phyloP scores from a whole-genome alignment of 2,113 vertebrate species.

The Psettodes erumei region DNA sequence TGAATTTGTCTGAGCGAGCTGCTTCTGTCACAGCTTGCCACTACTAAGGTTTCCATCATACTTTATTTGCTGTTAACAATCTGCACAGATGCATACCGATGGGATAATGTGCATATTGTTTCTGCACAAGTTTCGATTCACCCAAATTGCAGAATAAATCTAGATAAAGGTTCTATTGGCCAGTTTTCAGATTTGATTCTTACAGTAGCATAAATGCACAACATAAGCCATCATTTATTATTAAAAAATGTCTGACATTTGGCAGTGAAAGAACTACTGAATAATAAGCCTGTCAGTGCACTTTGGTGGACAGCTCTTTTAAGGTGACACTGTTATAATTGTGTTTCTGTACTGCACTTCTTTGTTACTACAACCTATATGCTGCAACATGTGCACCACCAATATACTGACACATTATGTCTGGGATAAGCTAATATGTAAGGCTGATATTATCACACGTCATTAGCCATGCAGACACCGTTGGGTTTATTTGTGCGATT shows the following conservation, averaged over 20 bases:
- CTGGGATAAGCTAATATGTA: neutral
- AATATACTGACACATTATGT: neutral
- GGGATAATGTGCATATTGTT: too few species aligned
- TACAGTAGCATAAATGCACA: neutral
- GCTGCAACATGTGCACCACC: neutral
- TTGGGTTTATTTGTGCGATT: too few species aligned
- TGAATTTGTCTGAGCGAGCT: neutral
- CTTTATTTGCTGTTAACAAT: neutral
- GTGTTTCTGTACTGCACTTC: neutral
- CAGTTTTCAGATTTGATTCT: neutral
- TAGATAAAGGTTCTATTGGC: too few species aligned
- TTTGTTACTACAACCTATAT: neutral
- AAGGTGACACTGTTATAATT: neutral
- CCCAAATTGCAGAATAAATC: too few species aligned
- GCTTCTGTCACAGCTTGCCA: neutral
- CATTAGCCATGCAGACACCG: neutral
- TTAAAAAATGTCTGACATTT: neutral
- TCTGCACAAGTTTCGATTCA: too few species aligned
- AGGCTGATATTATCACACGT: neutral
- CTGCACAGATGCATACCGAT: too few species aligned
- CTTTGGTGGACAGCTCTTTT: neutral
- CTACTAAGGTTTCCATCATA: slow-evolving; percentile 1
- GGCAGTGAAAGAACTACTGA: neutral
- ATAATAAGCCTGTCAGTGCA: neutral
- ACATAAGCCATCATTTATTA: too few species aligned